Evolutionary conservation across 1,140 invertebrate genomes (phyloP), one percentile per base, ranked within the genome.

Genomic region (Yoshiicerus persimilis): DNA sequence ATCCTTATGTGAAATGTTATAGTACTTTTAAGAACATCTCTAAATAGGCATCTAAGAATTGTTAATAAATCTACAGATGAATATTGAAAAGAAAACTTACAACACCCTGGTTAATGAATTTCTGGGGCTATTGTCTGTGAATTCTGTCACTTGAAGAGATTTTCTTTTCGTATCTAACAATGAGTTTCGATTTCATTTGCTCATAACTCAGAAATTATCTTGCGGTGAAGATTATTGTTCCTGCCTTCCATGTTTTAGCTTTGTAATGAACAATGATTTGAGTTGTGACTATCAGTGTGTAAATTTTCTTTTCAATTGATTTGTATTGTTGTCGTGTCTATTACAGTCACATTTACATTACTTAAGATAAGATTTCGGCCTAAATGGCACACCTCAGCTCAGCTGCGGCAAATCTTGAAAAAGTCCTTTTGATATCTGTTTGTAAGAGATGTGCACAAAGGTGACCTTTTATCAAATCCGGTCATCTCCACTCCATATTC

Each of bases 391-490:
- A 56, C 20, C 47, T 56, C 20, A 16, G 64, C 23, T 30, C 2
- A 16, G 62, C 62, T 64, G 64, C 27, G 64, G 64, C 25, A 70
- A 41, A 11, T 70, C 64, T 70, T 27, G 64, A 20, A 66, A 66
- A 64, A 27, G 20, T 16, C 27, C 64, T 30, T 70, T 56, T 56
- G 47, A 70, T 25, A 25, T 25, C 32, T 23, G 75, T 34, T 10
- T 80, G 75, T 1, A 32, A 80, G 32, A 36, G 30, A 80, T 80
- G 30, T 34, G 30, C 75, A 47, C 5, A 47, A 10, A 56, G 38
- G 27, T 84, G 83, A 84, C 83, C 83, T 84, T 56, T 84, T 84
- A 84, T 84, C 83, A 30, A 47, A 47, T 56, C 23, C 83, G 83
- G 83, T 84, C 83, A 84, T 84, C 83, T 16, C 13, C 23, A 6